These are phyloP conservation scores for Zoanthus sansibaricus DNA, from an alignment of 92 coral and sea anemone species.

Conservation along the genomic window DNA sequence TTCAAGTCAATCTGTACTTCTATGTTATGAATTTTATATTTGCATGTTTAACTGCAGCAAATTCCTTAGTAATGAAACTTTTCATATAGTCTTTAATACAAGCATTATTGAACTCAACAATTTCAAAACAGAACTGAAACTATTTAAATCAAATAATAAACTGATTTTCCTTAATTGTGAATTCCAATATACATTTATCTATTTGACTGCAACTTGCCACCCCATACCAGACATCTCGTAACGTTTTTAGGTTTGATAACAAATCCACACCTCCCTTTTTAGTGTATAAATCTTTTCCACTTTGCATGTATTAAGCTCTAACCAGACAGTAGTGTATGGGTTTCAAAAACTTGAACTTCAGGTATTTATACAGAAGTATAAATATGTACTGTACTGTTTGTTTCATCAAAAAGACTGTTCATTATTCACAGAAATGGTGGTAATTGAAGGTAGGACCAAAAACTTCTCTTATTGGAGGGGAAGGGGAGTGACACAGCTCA, in stretches of 20 bases:
- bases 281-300: slow-evolving; percentile 10
- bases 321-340: slow-evolving; percentile 18
- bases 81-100: background rate
- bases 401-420: slow-evolving; percentile 10
- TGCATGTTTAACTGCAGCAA: background rate
- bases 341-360: slow-evolving; percentile 19
- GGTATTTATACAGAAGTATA: slow-evolving; percentile 7
- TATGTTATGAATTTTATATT: background rate
- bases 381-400: slow-evolving; percentile 5
- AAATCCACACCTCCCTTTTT: background rate
- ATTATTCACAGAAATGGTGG: slow-evolving; percentile 7
- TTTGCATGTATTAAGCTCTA: slow-evolving; percentile 15
- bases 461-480: slow-evolving; percentile 7
- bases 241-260: background rate
- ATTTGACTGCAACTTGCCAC: background rate
- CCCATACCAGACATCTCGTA: background rate
- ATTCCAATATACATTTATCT: background rate
- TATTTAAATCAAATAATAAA: background rate
- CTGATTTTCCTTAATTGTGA: background rate
- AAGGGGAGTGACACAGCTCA: slow-evolving; percentile 16
- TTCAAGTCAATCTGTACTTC: background rate
- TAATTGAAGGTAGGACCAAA: slow-evolving; percentile 3
- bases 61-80: background rate
- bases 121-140: background rate
- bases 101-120: background rate